Conservation (phyloP, 2,888 invertebrate species). For the Lymantria monacha region DNA sequence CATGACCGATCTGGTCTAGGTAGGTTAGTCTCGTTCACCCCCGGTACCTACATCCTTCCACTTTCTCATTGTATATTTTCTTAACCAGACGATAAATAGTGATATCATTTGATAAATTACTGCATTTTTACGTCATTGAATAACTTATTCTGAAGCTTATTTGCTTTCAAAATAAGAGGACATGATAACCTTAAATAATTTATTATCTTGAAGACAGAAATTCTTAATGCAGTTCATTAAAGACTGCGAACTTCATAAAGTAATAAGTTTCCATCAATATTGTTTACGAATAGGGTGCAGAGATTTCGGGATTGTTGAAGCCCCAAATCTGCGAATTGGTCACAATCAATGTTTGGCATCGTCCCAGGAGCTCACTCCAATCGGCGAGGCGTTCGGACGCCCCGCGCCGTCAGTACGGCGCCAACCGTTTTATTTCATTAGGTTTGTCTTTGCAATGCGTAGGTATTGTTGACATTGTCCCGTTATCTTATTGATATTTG, state of each 20-base stretch:
- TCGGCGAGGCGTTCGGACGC: not conserved
- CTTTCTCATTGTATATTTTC: too few relatives aligned
- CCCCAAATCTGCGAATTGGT: not conserved
- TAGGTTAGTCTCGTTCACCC: too few relatives aligned
- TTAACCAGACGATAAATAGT: too few relatives aligned
- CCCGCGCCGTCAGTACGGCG: slow-evolving; percentile 49
- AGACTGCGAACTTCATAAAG: not conserved
- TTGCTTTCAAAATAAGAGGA: too few relatives aligned
- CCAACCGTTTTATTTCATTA: slow-evolving; percentile 44
- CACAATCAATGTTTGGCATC: slow-evolving; percentile 63
- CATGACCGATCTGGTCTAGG: too few relatives aligned
- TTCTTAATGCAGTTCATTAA: not conserved
- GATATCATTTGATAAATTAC: too few relatives aligned
- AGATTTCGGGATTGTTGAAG: not conserved
- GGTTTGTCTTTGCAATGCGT: slow-evolving; percentile 30
- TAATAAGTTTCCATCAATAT: not conserved
- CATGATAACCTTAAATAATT: too few relatives aligned
- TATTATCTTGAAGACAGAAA: too few relatives aligned
- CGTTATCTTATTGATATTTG: not conserved
- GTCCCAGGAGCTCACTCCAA: slow-evolving; percentile 37
- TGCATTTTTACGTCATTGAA: too few relatives aligned
- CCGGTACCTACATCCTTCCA: too few relatives aligned
- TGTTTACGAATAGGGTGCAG: not conserved
- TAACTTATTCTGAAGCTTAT: too few relatives aligned
- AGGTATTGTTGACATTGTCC: slow-evolving; percentile 25